Conservation (phyloP, 2,797 vertebrate species). For the Danio tinwini region DNA sequence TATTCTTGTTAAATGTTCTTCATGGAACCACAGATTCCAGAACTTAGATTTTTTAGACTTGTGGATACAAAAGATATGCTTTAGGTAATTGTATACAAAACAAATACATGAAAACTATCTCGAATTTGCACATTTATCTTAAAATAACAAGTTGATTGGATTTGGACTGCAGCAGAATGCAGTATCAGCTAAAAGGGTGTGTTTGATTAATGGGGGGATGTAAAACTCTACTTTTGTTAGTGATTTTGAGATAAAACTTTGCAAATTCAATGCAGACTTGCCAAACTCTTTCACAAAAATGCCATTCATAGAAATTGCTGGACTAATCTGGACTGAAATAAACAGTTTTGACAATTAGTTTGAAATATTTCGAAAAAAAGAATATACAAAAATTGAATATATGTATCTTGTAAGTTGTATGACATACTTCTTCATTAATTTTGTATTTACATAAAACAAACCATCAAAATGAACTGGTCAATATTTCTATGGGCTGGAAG, state of each 20-base stretch:
- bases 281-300: conserved; percentile 5
- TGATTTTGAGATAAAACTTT: neutral
- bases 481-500: neutral
- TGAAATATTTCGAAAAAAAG: no score
- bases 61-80: neutral
- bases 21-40: neutral
- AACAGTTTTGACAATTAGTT: neutral
- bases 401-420: neutral
- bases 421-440: neutral
- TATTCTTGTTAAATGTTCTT: neutral
- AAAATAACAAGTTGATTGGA: conserved; percentile 20
- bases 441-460: neutral
- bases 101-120: conserved; percentile 1
- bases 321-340: neutral
- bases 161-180: conserved; percentile 28
- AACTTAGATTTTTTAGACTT: no score
- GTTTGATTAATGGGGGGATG: conserved; percentile 45
- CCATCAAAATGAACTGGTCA: neutral
- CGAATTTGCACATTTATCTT: conserved; percentile 29
- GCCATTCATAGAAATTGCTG: neutral
- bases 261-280: conserved; percentile 7
- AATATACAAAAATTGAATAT: no score
- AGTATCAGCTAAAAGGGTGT: conserved; percentile 3
- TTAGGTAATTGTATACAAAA: neutral
- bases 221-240: conserved; percentile 6